Evolutionary conservation across 1,140 invertebrate genomes (phyloP).

Genomic region (Gryllus bimaculatus): DNA sequence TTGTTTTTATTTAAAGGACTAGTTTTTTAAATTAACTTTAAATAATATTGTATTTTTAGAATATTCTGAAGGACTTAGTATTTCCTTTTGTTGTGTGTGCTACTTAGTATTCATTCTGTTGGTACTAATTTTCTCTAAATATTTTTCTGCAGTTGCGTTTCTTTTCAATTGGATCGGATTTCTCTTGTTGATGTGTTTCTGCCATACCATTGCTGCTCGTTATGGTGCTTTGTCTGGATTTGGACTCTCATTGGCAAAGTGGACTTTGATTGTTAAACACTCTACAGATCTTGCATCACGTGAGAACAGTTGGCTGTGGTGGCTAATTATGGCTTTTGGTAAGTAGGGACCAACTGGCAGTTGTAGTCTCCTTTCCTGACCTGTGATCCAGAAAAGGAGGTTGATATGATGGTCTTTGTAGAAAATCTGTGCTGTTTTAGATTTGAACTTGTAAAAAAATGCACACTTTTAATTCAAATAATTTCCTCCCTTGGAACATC

Average conservation of each 20-base stretch:
- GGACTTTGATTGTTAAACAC: constrained; percentile 88
- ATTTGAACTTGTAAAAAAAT: too few species aligned
- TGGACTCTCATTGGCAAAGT: constrained; percentile 84
- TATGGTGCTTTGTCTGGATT: constrained; percentile 88
- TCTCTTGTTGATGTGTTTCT: constrained; percentile 82
- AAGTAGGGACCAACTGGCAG: constrained; percentile 28
- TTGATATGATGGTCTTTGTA: too few species aligned
- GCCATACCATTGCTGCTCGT: constrained; percentile 84
- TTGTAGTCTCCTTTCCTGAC: too few species aligned
- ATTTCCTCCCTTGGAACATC: too few species aligned
- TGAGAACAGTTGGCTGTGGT: constrained; percentile 83
- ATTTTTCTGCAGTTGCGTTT: constrained; percentile 57
- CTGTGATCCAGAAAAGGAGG: too few species aligned
- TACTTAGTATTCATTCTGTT: background rate
- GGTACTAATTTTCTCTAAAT: background rate
- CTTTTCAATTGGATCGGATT: constrained; percentile 95
- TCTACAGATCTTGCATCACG: constrained; percentile 73
- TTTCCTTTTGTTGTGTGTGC: background rate
- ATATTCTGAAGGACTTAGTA: background rate
- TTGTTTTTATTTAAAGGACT: background rate
- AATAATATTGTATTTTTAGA: background rate
- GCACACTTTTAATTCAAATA: too few species aligned
- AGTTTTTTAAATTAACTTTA: background rate
- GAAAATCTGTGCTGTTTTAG: too few species aligned
- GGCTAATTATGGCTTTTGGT: constrained; percentile 82